Base-by-base conservation (phyloP, 2,888 invertebrate species). In the Leptothorax acervorum region DNA sequence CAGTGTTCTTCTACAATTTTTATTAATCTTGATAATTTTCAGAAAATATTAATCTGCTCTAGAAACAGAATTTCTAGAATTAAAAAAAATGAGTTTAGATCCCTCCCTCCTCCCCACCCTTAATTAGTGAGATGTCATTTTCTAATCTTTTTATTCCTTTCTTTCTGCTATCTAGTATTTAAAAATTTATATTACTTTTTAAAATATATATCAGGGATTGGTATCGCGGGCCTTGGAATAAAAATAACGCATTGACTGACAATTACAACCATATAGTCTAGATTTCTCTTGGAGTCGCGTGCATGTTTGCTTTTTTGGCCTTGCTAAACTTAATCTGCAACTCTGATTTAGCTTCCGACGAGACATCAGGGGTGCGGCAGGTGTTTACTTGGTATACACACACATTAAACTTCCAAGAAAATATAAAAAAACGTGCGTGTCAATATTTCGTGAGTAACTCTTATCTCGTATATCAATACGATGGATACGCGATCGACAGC, bases 401-500 rank as follows among this genome's bases (percentile, higher is more conserved):
- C 28, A 3, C 28, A 23, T 39, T 42, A 68, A 11, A 11, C 31
- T 70, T 31, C 4, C 8, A 15, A 70, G 31, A 11, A 18, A 76
- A 66, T 53, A 57, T 66, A 11, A 23, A 75, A 48, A 51, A 76
- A 18, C 1, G 2, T 9, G 18, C 48, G 3, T 76, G 71, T 70
- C 55, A 78, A 70, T 57, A 68, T 45, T 79, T 48, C 9, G 2
- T 42, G 45, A 60, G 28, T 60, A 79, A 28, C 18, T 42, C 48
- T 79, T 74, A 79, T 79, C 74, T 79, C 31, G n/a, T 28, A 8
- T 79, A 79, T 73, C 75, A 73, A 12, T 28, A 18, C 11, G 15
- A 2, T 6, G 18, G 18, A 35, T 39, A 60, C 48, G 4, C 1
- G 35, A 60, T 35, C 48, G 18, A 18, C 12, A 55, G 18, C 11